Percentiles rank a stretch among this genome's conserved stretches.
phyloP scores from a whole-genome alignment of 2,797 vertebrate genomes.

The Lepilemur septentrionalis region DNA sequence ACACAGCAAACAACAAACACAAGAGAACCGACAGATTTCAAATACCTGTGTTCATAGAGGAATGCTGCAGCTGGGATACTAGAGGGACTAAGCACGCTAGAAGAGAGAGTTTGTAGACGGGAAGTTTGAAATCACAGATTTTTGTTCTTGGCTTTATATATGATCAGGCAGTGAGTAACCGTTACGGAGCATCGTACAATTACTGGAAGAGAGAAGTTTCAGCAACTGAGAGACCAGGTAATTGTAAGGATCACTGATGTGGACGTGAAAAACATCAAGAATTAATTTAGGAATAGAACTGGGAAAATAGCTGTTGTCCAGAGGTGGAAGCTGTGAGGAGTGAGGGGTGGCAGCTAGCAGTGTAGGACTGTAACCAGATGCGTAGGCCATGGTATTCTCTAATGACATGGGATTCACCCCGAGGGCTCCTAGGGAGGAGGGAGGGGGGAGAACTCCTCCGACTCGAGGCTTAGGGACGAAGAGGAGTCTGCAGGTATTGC shows the following conservation, averaged over 20 bases:
- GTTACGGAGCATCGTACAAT: background rate
- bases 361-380: background rate
- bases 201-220: background rate
- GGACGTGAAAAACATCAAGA: background rate
- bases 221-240: background rate
- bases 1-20: background rate
- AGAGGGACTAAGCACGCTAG: background rate
- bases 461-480: background rate
- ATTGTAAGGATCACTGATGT: background rate
- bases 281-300: background rate
- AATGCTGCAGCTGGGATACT: background rate
- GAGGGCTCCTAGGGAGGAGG: background rate
- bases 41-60: background rate
- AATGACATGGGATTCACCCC: background rate
- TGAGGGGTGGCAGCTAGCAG: background rate
- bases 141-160: background rate
- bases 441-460: background rate
- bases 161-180: background rate
- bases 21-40: background rate
- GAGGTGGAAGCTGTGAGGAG: background rate
- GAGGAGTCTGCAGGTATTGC: background rate
- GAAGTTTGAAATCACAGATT: background rate
- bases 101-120: background rate
- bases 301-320: background rate
- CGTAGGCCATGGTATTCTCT: background rate